Evolutionary conservation across 2,888 invertebrate species (phyloP).

Genomic region (Brachyptera risi): DNA sequence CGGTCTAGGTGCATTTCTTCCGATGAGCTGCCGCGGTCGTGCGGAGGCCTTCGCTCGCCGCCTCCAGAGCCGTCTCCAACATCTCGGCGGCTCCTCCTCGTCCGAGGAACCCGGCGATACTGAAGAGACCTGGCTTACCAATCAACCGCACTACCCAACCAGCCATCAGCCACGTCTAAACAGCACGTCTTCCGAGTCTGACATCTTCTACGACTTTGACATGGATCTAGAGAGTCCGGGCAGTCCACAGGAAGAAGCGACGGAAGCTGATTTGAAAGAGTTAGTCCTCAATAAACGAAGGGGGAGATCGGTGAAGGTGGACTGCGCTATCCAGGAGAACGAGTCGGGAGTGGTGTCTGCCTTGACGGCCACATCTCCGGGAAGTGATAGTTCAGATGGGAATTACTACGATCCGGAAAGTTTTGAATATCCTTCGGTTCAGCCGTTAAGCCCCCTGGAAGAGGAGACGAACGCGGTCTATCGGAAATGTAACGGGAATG

Average conservation of each 20-base stretch:
- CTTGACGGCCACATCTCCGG: slow-evolving; percentile 35
- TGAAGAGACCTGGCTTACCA: slow-evolving; percentile 40
- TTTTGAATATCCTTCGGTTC: slow-evolving; percentile 36
- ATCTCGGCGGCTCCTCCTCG: slow-evolving; percentile 57
- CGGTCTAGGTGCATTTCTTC: slow-evolving; percentile 64
- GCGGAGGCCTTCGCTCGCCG: slow-evolving; percentile 78
- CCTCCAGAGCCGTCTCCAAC: slow-evolving; percentile 68
- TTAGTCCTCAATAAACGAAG: not conserved
- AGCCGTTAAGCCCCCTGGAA: not conserved
- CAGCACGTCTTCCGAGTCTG: slow-evolving; percentile 41
- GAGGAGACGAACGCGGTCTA: not conserved
- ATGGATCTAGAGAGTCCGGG: slow-evolving; percentile 64
- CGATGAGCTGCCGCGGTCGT: slow-evolving; percentile 74
- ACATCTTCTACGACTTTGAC: slow-evolving; percentile 42
- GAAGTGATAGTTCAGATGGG: slow-evolving; percentile 50
- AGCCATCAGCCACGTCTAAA: slow-evolving; percentile 50
- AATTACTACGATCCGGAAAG: slow-evolving; percentile 49
- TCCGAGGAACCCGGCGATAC: slow-evolving; percentile 42
- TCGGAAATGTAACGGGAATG: too few relatives aligned
- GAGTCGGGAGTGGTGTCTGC: slow-evolving; percentile 53
- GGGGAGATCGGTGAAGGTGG: slow-evolving; percentile 39
- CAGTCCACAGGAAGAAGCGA: slow-evolving; percentile 49
- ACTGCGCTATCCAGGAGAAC: too few relatives aligned
- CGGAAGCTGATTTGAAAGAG: slow-evolving; percentile 49
- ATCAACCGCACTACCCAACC: slow-evolving; percentile 42